A percentile compares a stretch with the other conserved stretches of the same genome.
Conservation (phyloP, 2,888 invertebrate genomes). For the Scaptomyza polygonia region DNA sequence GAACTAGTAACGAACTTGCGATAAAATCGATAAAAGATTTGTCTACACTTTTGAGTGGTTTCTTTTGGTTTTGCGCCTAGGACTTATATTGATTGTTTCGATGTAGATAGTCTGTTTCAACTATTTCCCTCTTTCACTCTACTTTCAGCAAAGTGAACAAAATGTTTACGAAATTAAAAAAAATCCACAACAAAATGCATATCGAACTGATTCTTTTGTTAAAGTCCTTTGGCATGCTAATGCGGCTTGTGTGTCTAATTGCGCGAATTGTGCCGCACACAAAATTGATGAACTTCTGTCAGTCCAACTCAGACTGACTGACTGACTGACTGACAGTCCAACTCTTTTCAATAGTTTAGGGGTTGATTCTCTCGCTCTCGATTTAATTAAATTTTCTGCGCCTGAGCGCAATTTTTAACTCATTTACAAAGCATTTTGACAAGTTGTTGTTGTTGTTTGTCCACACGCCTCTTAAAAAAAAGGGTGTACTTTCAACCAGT, state of each 20-base stretch:
- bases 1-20: too few relatives aligned
- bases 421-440: constrained; percentile 52
- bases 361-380: constrained; percentile 26
- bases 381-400: constrained; percentile 79
- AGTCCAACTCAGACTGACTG: constrained; percentile 43
- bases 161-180: constrained; percentile 30
- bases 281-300: constrained; percentile 78
- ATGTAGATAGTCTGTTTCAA: too few relatives aligned
- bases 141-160: constrained; percentile 18
- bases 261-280: constrained; percentile 53
- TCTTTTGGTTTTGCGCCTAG: too few relatives aligned
- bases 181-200: background rate
- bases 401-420: constrained; percentile 73
- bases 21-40: too few relatives aligned
- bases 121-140: background rate
- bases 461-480: constrained; percentile 42
- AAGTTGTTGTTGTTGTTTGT: constrained; percentile 13
- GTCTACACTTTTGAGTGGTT: too few relatives aligned
- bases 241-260: constrained; percentile 73
- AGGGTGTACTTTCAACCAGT: constrained; percentile 33
- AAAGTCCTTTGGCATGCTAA: constrained; percentile 56
- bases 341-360: constrained; percentile 34
- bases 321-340: constrained; percentile 27
- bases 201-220: constrained; percentile 35
- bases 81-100: too few relatives aligned